Evolutionary conservation across 2,797 vertebrate species (phyloP), one percentile per base, ranked within the genome.

Genomic region (Vespertilio murinus): DNA sequence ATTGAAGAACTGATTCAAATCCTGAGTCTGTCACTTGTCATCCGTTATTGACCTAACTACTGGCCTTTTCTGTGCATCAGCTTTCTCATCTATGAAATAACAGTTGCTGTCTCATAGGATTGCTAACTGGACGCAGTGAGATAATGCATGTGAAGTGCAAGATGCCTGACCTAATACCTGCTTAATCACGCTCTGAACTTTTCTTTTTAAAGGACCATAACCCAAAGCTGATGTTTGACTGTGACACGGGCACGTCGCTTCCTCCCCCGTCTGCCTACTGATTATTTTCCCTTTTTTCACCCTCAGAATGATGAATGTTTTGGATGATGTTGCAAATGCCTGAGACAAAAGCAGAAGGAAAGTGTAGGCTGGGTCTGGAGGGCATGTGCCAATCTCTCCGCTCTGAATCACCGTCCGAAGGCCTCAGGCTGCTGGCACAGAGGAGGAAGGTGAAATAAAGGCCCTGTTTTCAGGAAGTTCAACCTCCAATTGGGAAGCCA

Each of bases 31-130:
- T 47, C 75, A 40, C 87, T 71, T 77, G 59, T 40, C 71, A 30
- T 22, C 25, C 25, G 38, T 38, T 49, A 59, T 20, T 69, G 45
- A 90, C 12, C 65, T 87, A 79, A 95, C 35, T 52, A 61, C 13
- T 11, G 23, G 40, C 56, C 13, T 33, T 83, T 23, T 80, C 52
- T 73, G 17, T 45, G 56, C 38, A 74, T 75, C 20, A 2, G 38
- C 70, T 80, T 81, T 67, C 93, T 86, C 17, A 30, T 33, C n/a
- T 85, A 33, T 77, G 28, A 95, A 90, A 93, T 67, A 78, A 64
- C 2, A 83, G 42, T n/a, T 47, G 56, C 40, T 52, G 52, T 40
- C 49, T 45, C 82, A 33, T 25, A 81, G 73, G 61, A 65, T 73
- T 71, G 82, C 47, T 49, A 61, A 38, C 30, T 38, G n/a, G 33